These are phyloP conservation scores for Chamaetylas fuelleborni DNA, from an alignment of 2,113 vertebrate species.

Conservation along the genomic window DNA sequence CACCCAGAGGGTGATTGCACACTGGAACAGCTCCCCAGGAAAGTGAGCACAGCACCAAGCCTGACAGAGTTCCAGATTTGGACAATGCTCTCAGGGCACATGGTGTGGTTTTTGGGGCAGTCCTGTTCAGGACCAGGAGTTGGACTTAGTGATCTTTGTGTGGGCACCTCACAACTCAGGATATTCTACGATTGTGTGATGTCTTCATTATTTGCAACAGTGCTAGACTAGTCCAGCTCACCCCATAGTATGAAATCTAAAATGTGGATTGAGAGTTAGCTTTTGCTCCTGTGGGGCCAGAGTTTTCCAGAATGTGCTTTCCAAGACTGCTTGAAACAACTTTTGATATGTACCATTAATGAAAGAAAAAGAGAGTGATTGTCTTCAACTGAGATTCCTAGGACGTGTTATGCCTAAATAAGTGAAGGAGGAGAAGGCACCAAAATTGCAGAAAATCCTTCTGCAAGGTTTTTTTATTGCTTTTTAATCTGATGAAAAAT, in stretches of 20 bases:
- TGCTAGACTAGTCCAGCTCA: not conserved
- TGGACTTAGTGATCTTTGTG: not conserved
- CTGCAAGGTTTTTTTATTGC: not conserved
- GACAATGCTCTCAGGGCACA: not conserved
- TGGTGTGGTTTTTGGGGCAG: not conserved
- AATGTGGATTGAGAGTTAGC: not conserved
- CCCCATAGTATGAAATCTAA: not conserved
- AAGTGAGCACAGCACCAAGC: not conserved
- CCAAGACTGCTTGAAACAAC: not conserved
- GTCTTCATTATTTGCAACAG: not conserved
- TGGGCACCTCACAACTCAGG: not conserved
- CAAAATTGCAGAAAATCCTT: not conserved
- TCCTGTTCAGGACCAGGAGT: not conserved
- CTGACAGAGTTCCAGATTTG: not conserved
- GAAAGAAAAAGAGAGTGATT: not conserved
- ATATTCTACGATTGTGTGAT: not conserved
- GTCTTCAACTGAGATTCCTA: not conserved
- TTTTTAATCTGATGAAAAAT: not conserved
- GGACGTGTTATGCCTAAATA: not conserved
- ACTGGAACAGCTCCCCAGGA: not conserved
- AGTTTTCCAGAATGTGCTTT: not conserved
- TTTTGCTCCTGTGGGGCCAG: not conserved
- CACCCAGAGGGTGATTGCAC: fast-evolving
- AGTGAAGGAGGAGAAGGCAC: not conserved
- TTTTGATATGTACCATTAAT: not conserved